Evolutionary conservation across 2,888 invertebrate species (phyloP), one percentile per base, ranked within the genome.

Genomic region (Melinaea menophilus): DNA sequence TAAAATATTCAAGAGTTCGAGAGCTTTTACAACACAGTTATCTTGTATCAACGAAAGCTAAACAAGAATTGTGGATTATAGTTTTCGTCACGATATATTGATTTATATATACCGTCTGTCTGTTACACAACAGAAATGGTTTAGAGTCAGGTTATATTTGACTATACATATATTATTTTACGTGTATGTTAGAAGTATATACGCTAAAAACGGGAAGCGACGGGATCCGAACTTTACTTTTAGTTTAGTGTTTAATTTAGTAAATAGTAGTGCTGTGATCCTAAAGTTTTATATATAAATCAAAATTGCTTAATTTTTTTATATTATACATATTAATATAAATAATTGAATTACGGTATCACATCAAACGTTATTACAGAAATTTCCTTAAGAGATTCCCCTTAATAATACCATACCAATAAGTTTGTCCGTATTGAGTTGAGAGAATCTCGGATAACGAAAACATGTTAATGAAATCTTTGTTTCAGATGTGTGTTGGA

Each of bases 381-480:
- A 46, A 46, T n/a, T 46, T 46, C 46, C 3, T n/a, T 46, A n/a
- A 46, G 12, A 46, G 55, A 59, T 56, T 41, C 47, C 61, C 62
- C 67, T 56, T 62, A 61, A 55, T 64, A 68, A 69, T 73, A 67
- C 71, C 65, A 67, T 69, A 69, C 61, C 72, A 72, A 64, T 68
- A 67, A 63, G 62, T 66, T 63, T 62, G 63, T 67, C 65, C 69
- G 72, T 72, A 71, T 74, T 68, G 71, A 73, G 72, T 74, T 73
- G 71, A 74, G 75, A 73, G 70, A 72, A 66, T 66, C 71, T 66
- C 54, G 70, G 70, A 74, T 73, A 75, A 72, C 59, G 67, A 71
- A 74, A 74, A 73, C 71, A 75, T 74, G 71, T 69, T 76, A 79
- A 81, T 79, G 71, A 76, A 82, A 80, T 78, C 75, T 81, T 78